Conservation (phyloP, 2,113 vertebrate species). For the Pholis gunnellus region DNA sequence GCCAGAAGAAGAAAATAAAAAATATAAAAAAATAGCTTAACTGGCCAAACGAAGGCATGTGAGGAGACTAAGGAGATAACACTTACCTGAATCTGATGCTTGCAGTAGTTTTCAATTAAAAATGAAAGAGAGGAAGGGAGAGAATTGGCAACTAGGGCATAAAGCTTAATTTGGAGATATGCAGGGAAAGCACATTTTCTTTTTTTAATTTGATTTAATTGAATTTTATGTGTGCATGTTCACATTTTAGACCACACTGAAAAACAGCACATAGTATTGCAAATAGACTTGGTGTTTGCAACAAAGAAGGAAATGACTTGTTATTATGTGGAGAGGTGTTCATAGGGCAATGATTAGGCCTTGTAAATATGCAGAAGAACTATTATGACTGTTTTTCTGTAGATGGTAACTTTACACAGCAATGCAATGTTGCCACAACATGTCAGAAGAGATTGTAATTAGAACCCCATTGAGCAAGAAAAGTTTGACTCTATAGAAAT, state of each 20-base stretch:
- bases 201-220: not conserved
- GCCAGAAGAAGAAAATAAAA: not conserved
- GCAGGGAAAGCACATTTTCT: not conserved
- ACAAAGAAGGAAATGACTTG: not conserved
- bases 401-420: conserved; percentile 1
- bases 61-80: not conserved
- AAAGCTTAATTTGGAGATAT: not conserved
- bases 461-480: not conserved
- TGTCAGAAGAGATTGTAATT: not conserved
- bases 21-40: not conserved
- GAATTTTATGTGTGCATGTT: not conserved
- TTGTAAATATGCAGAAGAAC: not conserved
- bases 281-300: not conserved
- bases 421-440: not conserved
- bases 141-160: not conserved
- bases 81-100: not conserved
- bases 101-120: not conserved
- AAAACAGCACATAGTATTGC: not conserved
- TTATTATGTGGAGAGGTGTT: conserved; percentile 5
- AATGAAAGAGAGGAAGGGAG: not conserved
- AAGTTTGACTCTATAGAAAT: conserved; percentile 15
- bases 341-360: conserved; percentile 6
- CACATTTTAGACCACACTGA: not conserved
- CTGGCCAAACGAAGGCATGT: not conserved
- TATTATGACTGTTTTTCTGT: not conserved